Evolutionary conservation across 2,888 invertebrate species (phyloP).

Genomic region (Neocrepidodera transversa): DNA sequence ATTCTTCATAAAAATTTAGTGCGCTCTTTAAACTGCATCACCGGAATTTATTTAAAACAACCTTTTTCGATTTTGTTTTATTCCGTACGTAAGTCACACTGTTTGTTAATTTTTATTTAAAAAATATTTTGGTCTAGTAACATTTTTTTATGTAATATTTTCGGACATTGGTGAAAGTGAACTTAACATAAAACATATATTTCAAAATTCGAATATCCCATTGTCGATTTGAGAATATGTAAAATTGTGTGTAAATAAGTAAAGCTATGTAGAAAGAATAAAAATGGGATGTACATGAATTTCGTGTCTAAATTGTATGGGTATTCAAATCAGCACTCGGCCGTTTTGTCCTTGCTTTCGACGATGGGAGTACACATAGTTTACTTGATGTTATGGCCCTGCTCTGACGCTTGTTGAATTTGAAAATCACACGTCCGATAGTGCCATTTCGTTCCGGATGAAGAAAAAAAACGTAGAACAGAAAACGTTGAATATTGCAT

Average conservation of each 20-base stretch:
- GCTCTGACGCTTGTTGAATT: conserved; percentile 45
- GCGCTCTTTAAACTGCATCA: conserved; percentile 4
- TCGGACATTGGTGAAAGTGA: no score
- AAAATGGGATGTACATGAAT: conserved; percentile 11
- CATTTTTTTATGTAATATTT: no score
- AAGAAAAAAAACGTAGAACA: conserved; percentile 25
- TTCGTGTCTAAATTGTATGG: conserved; percentile 22
- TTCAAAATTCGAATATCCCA: conserved; percentile 7
- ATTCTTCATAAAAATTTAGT: conserved; percentile 15
- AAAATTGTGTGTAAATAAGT: conserved; percentile 16
- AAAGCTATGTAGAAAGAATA: conserved; percentile 13
- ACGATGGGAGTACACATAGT: conserved; percentile 22
- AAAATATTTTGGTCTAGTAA: no score
- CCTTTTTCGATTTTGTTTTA: no score
- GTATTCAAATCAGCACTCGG: conserved; percentile 24
- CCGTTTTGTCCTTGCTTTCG: conserved; percentile 28
- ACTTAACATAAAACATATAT: no score
- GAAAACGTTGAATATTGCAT: conserved; percentile 33
- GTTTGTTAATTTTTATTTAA: no score
- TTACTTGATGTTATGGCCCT: conserved; percentile 40
- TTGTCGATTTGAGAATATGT: background rate
- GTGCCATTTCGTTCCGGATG: conserved; percentile 39
- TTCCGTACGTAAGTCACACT: no score
- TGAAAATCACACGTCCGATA: conserved; percentile 45
- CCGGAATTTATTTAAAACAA: no score